These are phyloP conservation scores for Hippocampus barbouri DNA, from an alignment of 2,113 vertebrate species.

Conservation along the genomic window DNA sequence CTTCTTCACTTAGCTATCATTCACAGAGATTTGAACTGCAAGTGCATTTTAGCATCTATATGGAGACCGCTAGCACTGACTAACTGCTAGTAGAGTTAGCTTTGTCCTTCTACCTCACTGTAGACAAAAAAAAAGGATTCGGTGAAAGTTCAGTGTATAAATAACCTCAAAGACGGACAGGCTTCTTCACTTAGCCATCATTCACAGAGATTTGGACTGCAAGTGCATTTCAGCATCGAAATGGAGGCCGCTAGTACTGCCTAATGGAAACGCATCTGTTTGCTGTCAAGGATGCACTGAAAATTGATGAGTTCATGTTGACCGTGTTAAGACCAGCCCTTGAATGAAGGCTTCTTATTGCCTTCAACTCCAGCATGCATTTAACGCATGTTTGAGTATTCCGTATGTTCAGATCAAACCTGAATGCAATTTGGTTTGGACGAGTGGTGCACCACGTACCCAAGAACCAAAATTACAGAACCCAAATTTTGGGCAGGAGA, in stretches of 20 bases:
- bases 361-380: conserved; percentile 33
- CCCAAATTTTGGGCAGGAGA: too few relatives aligned
- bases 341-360: conserved; percentile 25
- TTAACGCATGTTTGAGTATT: conserved; percentile 14
- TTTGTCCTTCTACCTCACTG: conserved; percentile 10
- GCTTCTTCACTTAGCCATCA: conserved; percentile 28
- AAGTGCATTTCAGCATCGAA: too few relatives aligned
- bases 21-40: conserved; percentile 12
- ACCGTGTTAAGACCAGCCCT: conserved; percentile 35
- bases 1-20: conserved; percentile 29
- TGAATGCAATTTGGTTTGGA: conserved; percentile 37
- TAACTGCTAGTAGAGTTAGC: not conserved
- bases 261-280: too few relatives aligned
- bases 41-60: too few relatives aligned
- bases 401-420: conserved; percentile 46
- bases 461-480: too few relatives aligned
- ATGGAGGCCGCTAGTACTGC: too few relatives aligned
- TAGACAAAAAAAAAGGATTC: conserved; percentile 21
- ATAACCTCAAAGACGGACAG: conserved; percentile 42
- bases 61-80: too few relatives aligned
- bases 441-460: not conserved
- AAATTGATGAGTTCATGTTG: too few relatives aligned
- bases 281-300: too few relatives aligned
- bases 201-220: conserved; percentile 15
- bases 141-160: conserved; percentile 45